Evolutionary conservation across 2,113 vertebrate genomes (phyloP).

Genomic region (Onychostruthus taczanowskii): DNA sequence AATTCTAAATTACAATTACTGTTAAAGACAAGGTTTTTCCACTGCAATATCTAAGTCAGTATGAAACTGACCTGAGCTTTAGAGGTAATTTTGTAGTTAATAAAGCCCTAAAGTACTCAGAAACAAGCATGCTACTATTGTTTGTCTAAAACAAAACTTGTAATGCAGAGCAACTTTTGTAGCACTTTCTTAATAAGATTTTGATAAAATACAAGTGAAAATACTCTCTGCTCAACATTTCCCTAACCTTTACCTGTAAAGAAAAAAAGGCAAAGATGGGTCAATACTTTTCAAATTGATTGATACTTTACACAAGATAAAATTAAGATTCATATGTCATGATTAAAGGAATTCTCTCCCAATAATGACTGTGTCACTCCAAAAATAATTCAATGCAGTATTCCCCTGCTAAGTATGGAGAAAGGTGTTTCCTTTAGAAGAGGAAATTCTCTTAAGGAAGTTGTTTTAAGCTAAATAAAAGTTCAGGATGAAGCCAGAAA

Average conservation of each 20-base stretch:
- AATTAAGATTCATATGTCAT: not conserved
- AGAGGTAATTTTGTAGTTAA: not conserved
- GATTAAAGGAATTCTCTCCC: not conserved
- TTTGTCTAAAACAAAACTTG: not conserved
- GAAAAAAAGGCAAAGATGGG: not conserved
- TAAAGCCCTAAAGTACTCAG: not conserved
- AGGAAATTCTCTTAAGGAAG: constrained; percentile 78
- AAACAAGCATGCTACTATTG: not conserved
- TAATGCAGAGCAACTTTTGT: not conserved
- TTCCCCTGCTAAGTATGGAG: constrained; percentile 70
- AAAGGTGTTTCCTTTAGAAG: constrained; percentile 70
- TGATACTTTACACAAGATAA: not conserved
- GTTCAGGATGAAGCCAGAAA: constrained; percentile 75
- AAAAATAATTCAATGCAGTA: constrained; percentile 38
- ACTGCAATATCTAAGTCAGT: not conserved
- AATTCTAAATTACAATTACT: not conserved
- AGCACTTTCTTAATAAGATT: not conserved
- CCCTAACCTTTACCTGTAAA: not conserved
- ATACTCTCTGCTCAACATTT: not conserved
- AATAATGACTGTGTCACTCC: not conserved
- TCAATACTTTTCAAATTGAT: not conserved
- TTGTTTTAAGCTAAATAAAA: constrained; percentile 76
- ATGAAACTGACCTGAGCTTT: accelerated
- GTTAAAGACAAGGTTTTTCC: not conserved
- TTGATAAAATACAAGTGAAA: not conserved